Evolutionary conservation across 2,797 vertebrate genomes (phyloP), one percentile per base, ranked within the genome.

Genomic region (Phyllotis vaccarum): DNA sequence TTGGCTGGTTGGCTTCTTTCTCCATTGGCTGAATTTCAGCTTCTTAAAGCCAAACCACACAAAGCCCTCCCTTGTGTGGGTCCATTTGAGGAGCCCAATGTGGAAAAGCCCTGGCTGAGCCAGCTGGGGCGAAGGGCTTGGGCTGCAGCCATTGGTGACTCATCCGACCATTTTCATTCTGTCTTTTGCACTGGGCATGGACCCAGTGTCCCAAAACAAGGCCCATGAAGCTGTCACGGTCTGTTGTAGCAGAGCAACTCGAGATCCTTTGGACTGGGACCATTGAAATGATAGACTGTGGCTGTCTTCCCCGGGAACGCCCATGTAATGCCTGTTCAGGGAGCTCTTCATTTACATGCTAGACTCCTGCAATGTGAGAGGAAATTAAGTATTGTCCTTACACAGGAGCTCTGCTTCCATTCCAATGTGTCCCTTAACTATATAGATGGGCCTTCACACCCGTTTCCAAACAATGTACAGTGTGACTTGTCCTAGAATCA

Each of bases 291-390:
- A 98, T 97, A 90, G 93, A 98, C 96, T 96, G 90, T 95, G 97
- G 93, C 56, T 72, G 86, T 93, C 93, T 97, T 95, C 95, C 81
- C 81, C 95, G 56, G 21, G 98, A 98, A 98, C 97, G 97, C 89
- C 93, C 92, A 83, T 94, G 86, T 98, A 98, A 98, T 98, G 97
- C 94, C 97, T 93, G 95, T 94, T 98, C 95, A 95, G 98, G 98
- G 98, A 98, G 96, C 93, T 96, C 91, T 98, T 98, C 97, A 98
- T 98, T 98, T 98, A 97, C 86, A 96, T 89, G 97, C 97, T 96
- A 97, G 98, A 97, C 95, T 97, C 97, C 94, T 1, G 96, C 91
- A 96, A 86, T 98, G 97, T 92, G 97, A 89, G 94, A 98, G 95
- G 97, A 98, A 98, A 97, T 96, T 96, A 95, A 89, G 97, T 96